These are phyloP conservation scores for Tetanocera ferruginea DNA, from an alignment of 2,888 invertebrate species.

Conservation along the genomic window DNA sequence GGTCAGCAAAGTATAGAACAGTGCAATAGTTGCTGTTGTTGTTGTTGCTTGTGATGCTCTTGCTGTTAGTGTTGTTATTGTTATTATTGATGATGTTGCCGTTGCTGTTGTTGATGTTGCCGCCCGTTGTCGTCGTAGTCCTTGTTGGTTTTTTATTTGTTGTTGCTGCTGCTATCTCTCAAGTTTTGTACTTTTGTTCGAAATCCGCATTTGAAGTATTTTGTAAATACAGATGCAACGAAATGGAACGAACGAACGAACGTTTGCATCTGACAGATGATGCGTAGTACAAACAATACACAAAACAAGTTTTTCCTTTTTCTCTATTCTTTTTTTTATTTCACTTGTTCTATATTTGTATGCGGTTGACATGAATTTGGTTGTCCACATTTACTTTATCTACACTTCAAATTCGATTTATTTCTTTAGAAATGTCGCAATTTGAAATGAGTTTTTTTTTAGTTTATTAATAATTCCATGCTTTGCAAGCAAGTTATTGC, in stretches of 20 bases:
- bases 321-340: neutral
- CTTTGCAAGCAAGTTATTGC: neutral
- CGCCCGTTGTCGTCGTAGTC: neutral
- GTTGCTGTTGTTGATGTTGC: slow-evolving; percentile 37
- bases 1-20: neutral
- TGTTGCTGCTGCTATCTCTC: slow-evolving; percentile 16
- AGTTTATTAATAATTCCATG: no score
- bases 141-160: slow-evolving; percentile 23
- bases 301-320: neutral
- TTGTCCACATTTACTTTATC: no score
- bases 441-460: no score
- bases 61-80: slow-evolving; percentile 17
- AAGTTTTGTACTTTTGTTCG: slow-evolving; percentile 19
- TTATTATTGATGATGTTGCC: slow-evolving; percentile 13
- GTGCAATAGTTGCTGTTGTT: neutral
- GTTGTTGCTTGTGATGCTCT: neutral
- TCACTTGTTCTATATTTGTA: neutral
- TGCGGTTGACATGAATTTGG: no score
- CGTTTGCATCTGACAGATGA: slow-evolving; percentile 42
- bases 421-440: no score
- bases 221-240: slow-evolving; percentile 43
- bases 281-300: slow-evolving; percentile 35
- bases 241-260: slow-evolving; percentile 29
- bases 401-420: no score
- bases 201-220: slow-evolving; percentile 41